phyloP scores from a whole-genome alignment of 2,888 invertebrate species.

The Cheilosia scutellata region DNA sequence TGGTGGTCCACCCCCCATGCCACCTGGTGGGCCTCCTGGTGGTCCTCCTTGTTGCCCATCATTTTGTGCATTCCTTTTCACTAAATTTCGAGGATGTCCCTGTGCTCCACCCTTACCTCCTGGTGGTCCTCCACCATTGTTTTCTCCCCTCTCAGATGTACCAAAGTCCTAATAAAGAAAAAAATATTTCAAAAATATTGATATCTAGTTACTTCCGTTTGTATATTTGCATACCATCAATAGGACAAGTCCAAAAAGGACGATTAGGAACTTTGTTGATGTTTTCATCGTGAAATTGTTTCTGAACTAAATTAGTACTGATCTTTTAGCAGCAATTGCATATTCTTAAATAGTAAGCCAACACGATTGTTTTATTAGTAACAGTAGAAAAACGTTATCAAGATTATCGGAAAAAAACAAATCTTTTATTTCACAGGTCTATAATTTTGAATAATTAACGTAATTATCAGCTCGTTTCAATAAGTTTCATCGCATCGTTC shows the following conservation, averaged over 20 bases:
- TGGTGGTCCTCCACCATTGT: slow-evolving; percentile 8
- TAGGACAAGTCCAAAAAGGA: slow-evolving; percentile 42
- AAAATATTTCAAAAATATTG: neutral
- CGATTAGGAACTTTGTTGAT: slow-evolving; percentile 41
- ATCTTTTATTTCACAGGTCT: neutral
- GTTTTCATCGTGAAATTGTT: slow-evolving; percentile 50
- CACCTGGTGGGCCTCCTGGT: neutral
- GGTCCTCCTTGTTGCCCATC: neutral
- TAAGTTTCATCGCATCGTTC: neutral
- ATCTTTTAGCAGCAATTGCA: neutral
- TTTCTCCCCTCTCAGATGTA: neutral
- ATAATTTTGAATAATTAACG: slow-evolving; percentile 4
- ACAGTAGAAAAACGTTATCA: neutral
- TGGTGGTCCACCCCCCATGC: neutral
- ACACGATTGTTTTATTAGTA: neutral
- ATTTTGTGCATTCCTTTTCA: neutral
- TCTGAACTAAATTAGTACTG: slow-evolving; percentile 27
- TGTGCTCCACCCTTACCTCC: neutral
- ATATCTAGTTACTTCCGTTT: neutral
- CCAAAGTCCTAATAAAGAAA: slow-evolving; percentile 18
- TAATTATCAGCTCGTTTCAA: neutral
- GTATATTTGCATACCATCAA: slow-evolving; percentile 29
- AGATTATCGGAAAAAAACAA: slow-evolving; percentile 3
- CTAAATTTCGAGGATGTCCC: slow-evolving; percentile 3
- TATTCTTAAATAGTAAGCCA: slow-evolving; percentile 46